These are phyloP conservation scores for Sorex maritimensis DNA, from an alignment of 2,797 vertebrate genomes.

Conservation along the genomic window DNA sequence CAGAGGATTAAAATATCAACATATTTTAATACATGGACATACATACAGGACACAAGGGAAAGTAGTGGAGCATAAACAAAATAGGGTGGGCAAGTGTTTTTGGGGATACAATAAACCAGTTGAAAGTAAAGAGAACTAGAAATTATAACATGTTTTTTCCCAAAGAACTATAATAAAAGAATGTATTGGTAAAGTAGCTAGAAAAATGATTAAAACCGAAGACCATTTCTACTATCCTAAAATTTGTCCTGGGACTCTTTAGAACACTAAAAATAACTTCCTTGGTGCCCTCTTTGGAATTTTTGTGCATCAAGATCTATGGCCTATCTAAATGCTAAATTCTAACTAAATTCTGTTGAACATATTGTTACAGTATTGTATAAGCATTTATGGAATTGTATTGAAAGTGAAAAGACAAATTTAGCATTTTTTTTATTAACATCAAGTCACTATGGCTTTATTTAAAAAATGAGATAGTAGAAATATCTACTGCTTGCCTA, in stretches of 20 bases:
- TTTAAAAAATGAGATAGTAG: slow-evolving; percentile 11
- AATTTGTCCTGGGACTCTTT: background rate
- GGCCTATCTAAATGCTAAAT: background rate
- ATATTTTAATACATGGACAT: no score
- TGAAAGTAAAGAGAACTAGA: background rate
- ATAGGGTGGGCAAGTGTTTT: background rate
- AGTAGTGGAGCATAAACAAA: background rate
- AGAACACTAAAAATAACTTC: background rate
- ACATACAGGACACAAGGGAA: no score
- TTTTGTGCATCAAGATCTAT: background rate
- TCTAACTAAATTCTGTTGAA: background rate
- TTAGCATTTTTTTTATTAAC: background rate
- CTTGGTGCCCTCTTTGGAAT: background rate
- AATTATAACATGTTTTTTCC: background rate
- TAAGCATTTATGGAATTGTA: background rate
- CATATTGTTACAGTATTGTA: no score
- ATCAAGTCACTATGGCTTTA: background rate
- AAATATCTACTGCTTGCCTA: background rate
- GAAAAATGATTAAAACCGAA: background rate
- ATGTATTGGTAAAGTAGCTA: background rate
- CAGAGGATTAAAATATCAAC: no score
- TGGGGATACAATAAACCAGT: background rate
- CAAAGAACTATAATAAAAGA: background rate
- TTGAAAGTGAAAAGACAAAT: background rate
- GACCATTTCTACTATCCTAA: background rate